Percentiles rank a stretch among this genome's conserved stretches.
Evolutionary conservation across 1,140 invertebrate species (phyloP).

Genomic region (Paraescarpia echinospica): DNA sequence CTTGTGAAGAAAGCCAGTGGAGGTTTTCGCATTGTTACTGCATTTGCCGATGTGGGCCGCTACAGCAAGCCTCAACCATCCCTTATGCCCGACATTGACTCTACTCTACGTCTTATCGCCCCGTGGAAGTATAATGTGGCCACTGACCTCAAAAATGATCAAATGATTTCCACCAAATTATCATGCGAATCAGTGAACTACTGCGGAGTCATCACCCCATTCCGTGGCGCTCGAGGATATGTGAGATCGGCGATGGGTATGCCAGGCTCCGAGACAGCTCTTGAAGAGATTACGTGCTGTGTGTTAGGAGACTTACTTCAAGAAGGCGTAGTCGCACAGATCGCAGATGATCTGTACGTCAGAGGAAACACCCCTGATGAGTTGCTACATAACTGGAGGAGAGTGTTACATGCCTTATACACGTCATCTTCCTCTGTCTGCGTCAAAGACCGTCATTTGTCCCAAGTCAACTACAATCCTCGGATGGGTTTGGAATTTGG

Average conservation of each 20-base stretch:
- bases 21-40: constrained; percentile 32
- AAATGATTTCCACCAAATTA: constrained; percentile 26
- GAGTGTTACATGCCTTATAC: constrained; percentile 11
- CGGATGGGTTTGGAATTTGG: constrained; percentile 32
- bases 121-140: constrained; percentile 34
- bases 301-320: constrained; percentile 35
- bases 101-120: constrained; percentile 23
- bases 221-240: constrained; percentile 33
- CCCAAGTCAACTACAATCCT: constrained; percentile 25
- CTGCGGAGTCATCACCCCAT: background rate
- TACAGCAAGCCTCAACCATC: constrained; percentile 30
- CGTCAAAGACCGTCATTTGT: constrained; percentile 30
- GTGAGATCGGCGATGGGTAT: constrained; percentile 34
- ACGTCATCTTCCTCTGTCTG: constrained; percentile 16
- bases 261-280: too few relatives aligned
- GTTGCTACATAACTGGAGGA: constrained; percentile 15
- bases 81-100: constrained; percentile 35
- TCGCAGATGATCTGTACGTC: constrained; percentile 31
- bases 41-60: constrained; percentile 33
- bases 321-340: constrained; percentile 32
- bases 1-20: constrained; percentile 32
- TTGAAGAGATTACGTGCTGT: constrained; percentile 37
- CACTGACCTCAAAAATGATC: constrained; percentile 31
- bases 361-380: constrained; percentile 22
- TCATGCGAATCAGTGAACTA: too few relatives aligned